Evolutionary conservation across 2,113 vertebrate species (phyloP).

Genomic region (Cranoglanis bouderius): DNA sequence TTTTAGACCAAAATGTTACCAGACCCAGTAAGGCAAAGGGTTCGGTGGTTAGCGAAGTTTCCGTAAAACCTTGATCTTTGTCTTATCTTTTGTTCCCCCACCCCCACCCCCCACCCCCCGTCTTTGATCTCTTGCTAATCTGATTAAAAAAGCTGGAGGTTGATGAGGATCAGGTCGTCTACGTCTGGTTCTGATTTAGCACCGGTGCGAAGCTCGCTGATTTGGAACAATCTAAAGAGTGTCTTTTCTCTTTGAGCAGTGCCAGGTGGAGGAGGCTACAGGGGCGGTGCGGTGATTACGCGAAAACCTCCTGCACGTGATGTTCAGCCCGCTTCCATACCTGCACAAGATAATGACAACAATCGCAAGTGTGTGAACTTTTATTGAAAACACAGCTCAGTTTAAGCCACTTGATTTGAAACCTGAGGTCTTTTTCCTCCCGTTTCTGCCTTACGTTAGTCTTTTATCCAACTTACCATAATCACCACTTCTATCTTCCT

Average conservation of each 20-base stretch:
- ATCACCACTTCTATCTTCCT: neutral
- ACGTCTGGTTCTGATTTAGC: constrained; percentile 81
- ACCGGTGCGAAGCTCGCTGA: constrained; percentile 76
- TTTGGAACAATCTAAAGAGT: constrained; percentile 73
- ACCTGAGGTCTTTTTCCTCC: neutral
- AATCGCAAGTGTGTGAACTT: neutral
- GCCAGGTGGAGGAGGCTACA: constrained; percentile 65
- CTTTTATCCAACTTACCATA: neutral
- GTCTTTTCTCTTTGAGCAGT: constrained; percentile 70
- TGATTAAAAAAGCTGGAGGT: constrained; percentile 77
- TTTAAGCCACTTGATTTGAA: constrained; percentile 2
- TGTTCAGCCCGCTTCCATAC: constrained; percentile 18
- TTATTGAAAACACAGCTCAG: constrained; percentile 6
- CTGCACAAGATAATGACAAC: constrained; percentile 20
- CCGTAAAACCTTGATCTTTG: constrained; percentile 42
- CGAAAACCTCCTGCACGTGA: constrained; percentile 18
- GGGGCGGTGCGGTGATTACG: constrained; percentile 37
- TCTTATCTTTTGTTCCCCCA: constrained; percentile 19
- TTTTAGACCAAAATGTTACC: constrained; percentile 28
- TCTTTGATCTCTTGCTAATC: constrained; percentile 70
- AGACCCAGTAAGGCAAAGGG: constrained; percentile 5
- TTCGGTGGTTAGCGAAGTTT: constrained; percentile 27
- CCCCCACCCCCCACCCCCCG: no score
- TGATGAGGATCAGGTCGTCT: constrained; percentile 79
- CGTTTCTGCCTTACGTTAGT: neutral